These are phyloP conservation scores for Epiblema foenella DNA, from an alignment of 2,888 invertebrate species.

Conservation along the genomic window DNA sequence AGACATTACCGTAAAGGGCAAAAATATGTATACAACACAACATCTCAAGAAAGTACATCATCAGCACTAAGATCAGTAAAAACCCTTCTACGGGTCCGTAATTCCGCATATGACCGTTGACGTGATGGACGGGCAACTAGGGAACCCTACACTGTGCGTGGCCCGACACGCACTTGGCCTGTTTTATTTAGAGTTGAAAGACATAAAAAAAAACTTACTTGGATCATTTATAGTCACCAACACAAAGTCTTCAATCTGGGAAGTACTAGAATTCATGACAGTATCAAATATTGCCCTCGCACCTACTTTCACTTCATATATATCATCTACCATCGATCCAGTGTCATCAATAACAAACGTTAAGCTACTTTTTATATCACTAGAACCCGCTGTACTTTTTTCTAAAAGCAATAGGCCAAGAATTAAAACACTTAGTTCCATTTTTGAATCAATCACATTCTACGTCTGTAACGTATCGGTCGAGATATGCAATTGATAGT, in stretches of 20 bases:
- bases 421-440: background rate
- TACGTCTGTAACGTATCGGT: too few relatives aligned
- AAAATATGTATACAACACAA: too few relatives aligned
- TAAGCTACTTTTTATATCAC: conserved; percentile 60
- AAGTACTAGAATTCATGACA: conserved; percentile 56
- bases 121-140: too few relatives aligned
- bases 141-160: too few relatives aligned
- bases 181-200: too few relatives aligned
- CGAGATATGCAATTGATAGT: too few relatives aligned
- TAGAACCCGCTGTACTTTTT: conserved; percentile 22
- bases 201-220: conserved; percentile 59
- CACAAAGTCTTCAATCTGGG: conserved; percentile 67
- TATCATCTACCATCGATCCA: conserved; percentile 64
- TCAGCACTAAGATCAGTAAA: too few relatives aligned
- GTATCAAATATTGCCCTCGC: conserved; percentile 64
- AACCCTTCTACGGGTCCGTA: too few relatives aligned
- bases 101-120: too few relatives aligned
- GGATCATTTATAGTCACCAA: conserved; percentile 73
- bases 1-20: too few relatives aligned
- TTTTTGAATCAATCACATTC: conserved; percentile 8
- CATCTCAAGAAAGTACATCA: too few relatives aligned
- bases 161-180: too few relatives aligned
- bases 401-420: conserved; percentile 6
- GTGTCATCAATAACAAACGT: conserved; percentile 71
- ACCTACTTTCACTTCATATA: conserved; percentile 58